These are phyloP conservation scores for Sigmodon hispidus DNA, from an alignment of 2,113 vertebrate species.

Conservation along the genomic window DNA sequence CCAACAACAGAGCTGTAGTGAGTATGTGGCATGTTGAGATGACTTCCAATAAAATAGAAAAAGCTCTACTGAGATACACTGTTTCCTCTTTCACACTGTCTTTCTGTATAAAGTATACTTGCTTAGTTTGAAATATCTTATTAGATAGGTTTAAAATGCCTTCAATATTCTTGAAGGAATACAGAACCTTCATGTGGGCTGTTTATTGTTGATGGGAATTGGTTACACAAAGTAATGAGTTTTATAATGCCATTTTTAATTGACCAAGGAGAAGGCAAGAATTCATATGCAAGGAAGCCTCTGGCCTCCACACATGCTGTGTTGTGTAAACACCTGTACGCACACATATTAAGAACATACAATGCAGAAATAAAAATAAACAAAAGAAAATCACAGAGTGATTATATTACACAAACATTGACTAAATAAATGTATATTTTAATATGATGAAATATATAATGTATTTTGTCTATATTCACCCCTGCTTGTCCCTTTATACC, in stretches of 20 bases:
- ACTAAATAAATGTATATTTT: neutral
- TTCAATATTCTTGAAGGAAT: constrained; percentile 23
- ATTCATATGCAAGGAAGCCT: neutral
- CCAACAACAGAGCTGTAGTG: constrained; percentile 64
- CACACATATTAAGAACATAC: neutral
- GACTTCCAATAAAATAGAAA: constrained; percentile 78
- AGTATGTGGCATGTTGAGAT: constrained; percentile 62
- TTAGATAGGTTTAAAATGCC: constrained; percentile 23
- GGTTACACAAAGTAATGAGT: neutral
- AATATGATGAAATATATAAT: neutral
- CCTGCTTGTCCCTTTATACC: neutral
- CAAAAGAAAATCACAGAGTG: neutral
- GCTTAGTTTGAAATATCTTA: constrained; percentile 75
- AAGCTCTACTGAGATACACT: constrained; percentile 78
- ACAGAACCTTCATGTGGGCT: neutral
- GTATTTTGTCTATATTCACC: neutral
- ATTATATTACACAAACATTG: neutral
- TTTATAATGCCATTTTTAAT: neutral
- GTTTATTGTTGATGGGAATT: neutral
- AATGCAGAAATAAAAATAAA: neutral
- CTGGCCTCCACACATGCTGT: neutral
- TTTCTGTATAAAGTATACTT: constrained; percentile 74
- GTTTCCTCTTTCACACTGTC: constrained; percentile 72
- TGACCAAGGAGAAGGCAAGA: neutral
- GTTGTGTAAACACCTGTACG: neutral